Base-by-base conservation (phyloP, 2,797 vertebrate species). In the Melopsittacus undulatus region DNA sequence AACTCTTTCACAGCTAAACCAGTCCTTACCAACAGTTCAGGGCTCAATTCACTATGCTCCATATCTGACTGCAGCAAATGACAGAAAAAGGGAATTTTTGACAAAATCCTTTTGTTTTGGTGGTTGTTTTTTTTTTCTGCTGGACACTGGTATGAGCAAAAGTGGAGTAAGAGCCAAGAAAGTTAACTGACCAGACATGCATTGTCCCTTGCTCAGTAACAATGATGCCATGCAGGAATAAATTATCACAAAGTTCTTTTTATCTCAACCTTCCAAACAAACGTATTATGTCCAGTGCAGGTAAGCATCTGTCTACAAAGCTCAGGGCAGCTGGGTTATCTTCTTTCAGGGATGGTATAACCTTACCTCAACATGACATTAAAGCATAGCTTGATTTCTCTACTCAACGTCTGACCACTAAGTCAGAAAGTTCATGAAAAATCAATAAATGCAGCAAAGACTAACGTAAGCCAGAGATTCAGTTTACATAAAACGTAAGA, bases 171-270 rank as follows among this genome's bases (percentile, higher is more conserved):
- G 5, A 19, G 26, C 42, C 54, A 72, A 40, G 62, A 73, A 54
- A 3, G 4, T 22, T 30, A 61, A 2, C 0, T 62, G 51, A 67
- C 18, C 42, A 73, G 66, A 61, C 15, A 36, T 1, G 7, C 9
- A 32, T 0, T 36, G 4, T 34, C 51, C 54, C 46, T 62, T 54
- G 23, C 34, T 78, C 29, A 59, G 23, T 38, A 40, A 43, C 15
- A 63, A 54, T 6, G 22, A 72, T 17, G 51, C n/a, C 52, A 72
- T 3, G 9, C 9, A 83, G 51, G 20, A 68, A 85, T 10, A 40
- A 72, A 61, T 3, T 1, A 42, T 1, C 9, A 20, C 11, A 52
- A 57, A 72, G 40, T 54, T 83, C 29, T 46, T 81, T 72, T 11
- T 49, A 40, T 34, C 51, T 43, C 43, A 29, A 51, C 5, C 11